Evolutionary conservation across 2,797 vertebrate genomes (phyloP), one percentile per base, ranked within the genome.

Genomic region (Channallabes apus): DNA sequence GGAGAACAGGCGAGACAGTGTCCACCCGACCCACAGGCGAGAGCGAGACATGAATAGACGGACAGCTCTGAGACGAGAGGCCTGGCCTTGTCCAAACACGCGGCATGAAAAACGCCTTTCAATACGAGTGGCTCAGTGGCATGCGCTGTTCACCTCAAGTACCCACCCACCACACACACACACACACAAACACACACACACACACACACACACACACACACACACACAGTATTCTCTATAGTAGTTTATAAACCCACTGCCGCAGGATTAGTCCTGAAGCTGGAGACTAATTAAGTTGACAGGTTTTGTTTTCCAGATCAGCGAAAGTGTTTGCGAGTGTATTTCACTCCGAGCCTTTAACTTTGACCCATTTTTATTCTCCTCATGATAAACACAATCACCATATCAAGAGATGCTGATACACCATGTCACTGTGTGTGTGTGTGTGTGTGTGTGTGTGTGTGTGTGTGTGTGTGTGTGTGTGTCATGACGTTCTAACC

Each of bases 1-100:
- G 0, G 56, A 80, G 78, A 88, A 90, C 90, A 91, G 87, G 76
- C 84, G 27, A 14, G 12, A 73, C 86, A 83, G 80, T 89, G 87
- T 89, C 59, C 46, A 18, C 69, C 72, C 22, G 15, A n/a, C 82
- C 76, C 56, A 80, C n/a, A 72, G 82, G 61, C n/a, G n/a, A n/a
- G 83, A 85, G 82, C 11, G 68, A 64, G 75, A 82, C 84, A 67
- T 56, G 27, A 54, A 62, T 71, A 75, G 54, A 83, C 8, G 29
- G 62, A 54, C 14, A 8, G 86, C 86, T 85, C 77, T 89, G 87
- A 87, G 62, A 61, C 61, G 58, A 88, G 81, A 83, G 80, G 81
- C 69, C 82, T 7, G 56, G 38, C 41, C 56, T 58, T 58, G 46
- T 46, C 22, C 24, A 58, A 79, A 87, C 82, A 87, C 12, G 38